Evolutionary conservation across 2,113 vertebrate species (phyloP).

Genomic region (Myotis yumanensis): DNA sequence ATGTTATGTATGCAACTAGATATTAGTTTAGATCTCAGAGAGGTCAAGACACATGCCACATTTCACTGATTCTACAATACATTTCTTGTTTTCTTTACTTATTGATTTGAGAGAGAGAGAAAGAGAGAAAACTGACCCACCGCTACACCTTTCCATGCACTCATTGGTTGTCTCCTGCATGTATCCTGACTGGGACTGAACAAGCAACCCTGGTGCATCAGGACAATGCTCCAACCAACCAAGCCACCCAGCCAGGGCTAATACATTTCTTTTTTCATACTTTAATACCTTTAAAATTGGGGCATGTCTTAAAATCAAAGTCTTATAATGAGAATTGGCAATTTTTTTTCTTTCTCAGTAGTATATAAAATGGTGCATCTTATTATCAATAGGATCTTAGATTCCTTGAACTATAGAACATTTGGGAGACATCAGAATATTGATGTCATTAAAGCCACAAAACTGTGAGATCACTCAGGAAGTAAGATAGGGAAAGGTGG

Average conservation of each 20-base stretch:
- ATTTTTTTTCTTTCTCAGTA: background rate
- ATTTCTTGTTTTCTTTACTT: background rate
- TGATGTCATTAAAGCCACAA: background rate
- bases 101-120: background rate
- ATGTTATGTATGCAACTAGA: background rate
- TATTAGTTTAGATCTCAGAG: background rate
- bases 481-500: background rate
- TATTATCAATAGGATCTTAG: background rate
- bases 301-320: background rate
- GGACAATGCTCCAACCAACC: background rate
- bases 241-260: background rate
- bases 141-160: background rate
- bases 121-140: background rate
- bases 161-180: background rate
- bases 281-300: slow-evolving; percentile 16
- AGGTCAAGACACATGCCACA: background rate
- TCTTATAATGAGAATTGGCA: background rate
- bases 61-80: background rate
- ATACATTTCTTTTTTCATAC: background rate
- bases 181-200: background rate
- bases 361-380: background rate
- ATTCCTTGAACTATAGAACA: background rate
- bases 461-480: background rate
- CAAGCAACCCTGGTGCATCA: background rate
- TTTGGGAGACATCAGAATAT: background rate